Conservation (phyloP, 2,888 invertebrate species). For the Eilema griseolum region DNA sequence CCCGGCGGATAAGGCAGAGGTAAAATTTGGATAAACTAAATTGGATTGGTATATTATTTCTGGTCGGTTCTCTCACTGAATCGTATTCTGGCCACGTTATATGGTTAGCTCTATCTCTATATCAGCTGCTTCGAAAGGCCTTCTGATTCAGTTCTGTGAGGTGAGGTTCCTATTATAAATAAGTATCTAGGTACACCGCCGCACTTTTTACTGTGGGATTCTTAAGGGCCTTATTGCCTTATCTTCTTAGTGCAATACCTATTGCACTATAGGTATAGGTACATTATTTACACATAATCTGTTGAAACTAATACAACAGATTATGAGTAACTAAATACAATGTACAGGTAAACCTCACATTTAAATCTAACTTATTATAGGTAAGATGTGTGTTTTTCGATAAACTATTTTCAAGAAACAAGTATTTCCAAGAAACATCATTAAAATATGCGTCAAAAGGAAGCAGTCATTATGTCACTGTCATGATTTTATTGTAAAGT, state of each 20-base stretch:
- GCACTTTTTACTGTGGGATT: too few species aligned
- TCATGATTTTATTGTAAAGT: conserved; percentile 12
- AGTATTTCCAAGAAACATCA: background rate
- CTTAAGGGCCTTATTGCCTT: too few species aligned
- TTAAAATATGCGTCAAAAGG: conserved; percentile 14
- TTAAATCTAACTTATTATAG: background rate
- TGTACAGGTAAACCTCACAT: background rate
- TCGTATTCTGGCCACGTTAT: background rate
- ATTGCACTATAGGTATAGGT: too few species aligned
- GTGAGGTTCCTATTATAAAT: too few species aligned
- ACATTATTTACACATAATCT: too few species aligned
- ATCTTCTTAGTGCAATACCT: too few species aligned
- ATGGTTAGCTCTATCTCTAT: background rate
- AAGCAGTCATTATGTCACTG: conserved; percentile 6
- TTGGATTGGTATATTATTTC: background rate
- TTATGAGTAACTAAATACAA: too few species aligned
- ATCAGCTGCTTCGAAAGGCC: background rate
- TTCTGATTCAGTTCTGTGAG: background rate
- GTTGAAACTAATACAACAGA: too few species aligned
- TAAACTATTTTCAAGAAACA: background rate
- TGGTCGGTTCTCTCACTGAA: background rate
- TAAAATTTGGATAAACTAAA: background rate
- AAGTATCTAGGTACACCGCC: too few species aligned
- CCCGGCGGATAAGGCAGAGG: too few species aligned
- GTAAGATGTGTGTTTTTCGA: background rate